Percentiles rank a stretch among this genome's conserved stretches.
Conservation (phyloP, 2,113 vertebrate genomes). For the Cathartes aura region DNA sequence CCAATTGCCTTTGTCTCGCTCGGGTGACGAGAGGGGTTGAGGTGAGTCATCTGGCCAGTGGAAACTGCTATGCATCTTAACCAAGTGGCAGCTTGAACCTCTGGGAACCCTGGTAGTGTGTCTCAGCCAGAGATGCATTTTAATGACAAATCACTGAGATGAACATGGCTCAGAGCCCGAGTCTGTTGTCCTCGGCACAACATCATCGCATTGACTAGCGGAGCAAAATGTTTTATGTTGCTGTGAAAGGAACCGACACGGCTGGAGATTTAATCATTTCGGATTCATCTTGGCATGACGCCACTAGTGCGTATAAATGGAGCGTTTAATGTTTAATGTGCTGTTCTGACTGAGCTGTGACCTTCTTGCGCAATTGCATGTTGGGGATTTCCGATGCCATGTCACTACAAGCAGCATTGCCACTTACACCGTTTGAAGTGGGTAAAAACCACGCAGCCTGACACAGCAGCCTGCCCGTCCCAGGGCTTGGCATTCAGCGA, state of each 20-base stretch:
- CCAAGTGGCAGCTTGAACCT: neutral
- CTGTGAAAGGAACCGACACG: constrained; percentile 19
- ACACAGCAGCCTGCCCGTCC: neutral
- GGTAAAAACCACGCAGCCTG: neutral
- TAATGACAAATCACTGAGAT: neutral
- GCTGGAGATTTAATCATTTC: constrained; percentile 53
- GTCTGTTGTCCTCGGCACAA: neutral
- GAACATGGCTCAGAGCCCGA: neutral
- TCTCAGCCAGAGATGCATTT: neutral
- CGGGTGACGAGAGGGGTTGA: neutral
- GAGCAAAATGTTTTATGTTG: constrained; percentile 17
- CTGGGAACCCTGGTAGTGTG: neutral
- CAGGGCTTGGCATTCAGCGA: accelerated
- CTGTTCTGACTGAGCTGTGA: constrained; percentile 41
- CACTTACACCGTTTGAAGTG: accelerated
- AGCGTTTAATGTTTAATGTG: constrained; percentile 17
- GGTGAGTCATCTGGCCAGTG: neutral
- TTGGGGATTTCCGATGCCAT: neutral
- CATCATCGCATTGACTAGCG: neutral
- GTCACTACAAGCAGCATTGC: neutral
- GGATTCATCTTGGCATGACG: constrained; percentile 38
- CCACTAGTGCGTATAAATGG: constrained; percentile 13
- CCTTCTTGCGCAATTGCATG: neutral
- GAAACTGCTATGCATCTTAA: neutral
- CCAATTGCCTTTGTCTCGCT: neutral